These are phyloP conservation scores for Drosophila equinoxialis DNA, from an alignment of 1,140 invertebrate species.

Conservation along the genomic window DNA sequence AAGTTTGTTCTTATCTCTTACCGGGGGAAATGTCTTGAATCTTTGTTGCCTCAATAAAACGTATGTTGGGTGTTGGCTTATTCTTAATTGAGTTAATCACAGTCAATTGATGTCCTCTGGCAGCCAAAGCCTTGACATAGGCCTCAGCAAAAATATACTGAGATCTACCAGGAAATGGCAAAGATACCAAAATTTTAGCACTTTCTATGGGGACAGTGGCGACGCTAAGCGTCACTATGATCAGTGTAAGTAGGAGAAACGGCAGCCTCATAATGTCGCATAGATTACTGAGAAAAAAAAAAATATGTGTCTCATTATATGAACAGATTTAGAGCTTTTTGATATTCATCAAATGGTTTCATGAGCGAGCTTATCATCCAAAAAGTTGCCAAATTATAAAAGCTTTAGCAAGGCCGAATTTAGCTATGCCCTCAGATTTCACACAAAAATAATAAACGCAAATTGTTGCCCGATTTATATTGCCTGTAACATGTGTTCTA, in stretches of 20 bases:
- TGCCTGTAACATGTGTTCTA: too few species aligned
- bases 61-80: conserved; percentile 69
- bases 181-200: conserved; percentile 79
- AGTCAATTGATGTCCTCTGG: conserved; percentile 84
- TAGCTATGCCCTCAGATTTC: too few species aligned
- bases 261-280: conserved; percentile 2
- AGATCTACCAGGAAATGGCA: conserved; percentile 84
- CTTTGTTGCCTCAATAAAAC: conserved; percentile 67
- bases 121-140: conserved; percentile 84
- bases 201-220: conserved; percentile 35
- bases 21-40: conserved; percentile 33
- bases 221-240: conserved; percentile 31
- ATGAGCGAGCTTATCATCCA: too few species aligned
- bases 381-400: too few species aligned
- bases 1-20: conserved; percentile 39
- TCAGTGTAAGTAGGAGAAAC: conserved; percentile 5
- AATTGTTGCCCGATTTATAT: too few species aligned
- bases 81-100: conserved; percentile 80
- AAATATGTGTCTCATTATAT: not conserved
- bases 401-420: too few species aligned
- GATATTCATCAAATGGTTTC: not conserved
- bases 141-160: conserved; percentile 85
- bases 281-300: not conserved
- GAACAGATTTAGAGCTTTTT: conserved; percentile 21
- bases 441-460: too few species aligned